Evolutionary conservation across 2,113 vertebrate genomes (phyloP).

Genomic region (Tragelaphus buxtoni): DNA sequence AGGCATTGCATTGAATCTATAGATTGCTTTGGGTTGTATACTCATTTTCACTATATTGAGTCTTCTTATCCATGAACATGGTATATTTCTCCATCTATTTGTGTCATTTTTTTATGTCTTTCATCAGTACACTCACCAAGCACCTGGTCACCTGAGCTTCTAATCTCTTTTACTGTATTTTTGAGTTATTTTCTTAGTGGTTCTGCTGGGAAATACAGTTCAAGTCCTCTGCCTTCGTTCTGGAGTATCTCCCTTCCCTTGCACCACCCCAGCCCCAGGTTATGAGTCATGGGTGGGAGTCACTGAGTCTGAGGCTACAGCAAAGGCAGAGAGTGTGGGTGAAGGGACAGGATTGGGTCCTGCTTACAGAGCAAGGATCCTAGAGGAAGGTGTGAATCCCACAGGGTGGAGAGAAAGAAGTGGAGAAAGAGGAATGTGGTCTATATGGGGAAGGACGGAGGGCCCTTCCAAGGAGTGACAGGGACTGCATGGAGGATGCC

Average conservation of each 20-base stretch:
- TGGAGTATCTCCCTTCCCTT: neutral
- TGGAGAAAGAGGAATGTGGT: neutral
- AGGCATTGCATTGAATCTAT: neutral
- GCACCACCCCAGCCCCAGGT: neutral
- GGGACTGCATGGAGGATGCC: neutral
- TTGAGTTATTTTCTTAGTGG: neutral
- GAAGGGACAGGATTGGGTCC: neutral
- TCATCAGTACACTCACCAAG: neutral
- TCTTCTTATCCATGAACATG: neutral
- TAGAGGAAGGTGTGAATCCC: neutral
- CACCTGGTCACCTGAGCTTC: neutral
- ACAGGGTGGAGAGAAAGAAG: neutral
- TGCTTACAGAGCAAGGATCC: neutral
- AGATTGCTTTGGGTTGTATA: neutral
- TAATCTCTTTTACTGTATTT: neutral
- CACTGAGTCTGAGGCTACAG: neutral
- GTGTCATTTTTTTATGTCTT: neutral
- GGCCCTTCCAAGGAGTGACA: neutral
- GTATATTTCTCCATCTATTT: neutral
- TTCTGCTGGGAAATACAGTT: neutral
- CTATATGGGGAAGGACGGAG: neutral
- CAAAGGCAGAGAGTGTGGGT: neutral
- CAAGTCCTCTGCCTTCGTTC: neutral
- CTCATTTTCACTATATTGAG: neutral
- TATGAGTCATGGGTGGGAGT: neutral